These are phyloP conservation scores for Heterotis niloticus DNA, from an alignment of 2,113 vertebrate genomes.

Conservation along the genomic window DNA sequence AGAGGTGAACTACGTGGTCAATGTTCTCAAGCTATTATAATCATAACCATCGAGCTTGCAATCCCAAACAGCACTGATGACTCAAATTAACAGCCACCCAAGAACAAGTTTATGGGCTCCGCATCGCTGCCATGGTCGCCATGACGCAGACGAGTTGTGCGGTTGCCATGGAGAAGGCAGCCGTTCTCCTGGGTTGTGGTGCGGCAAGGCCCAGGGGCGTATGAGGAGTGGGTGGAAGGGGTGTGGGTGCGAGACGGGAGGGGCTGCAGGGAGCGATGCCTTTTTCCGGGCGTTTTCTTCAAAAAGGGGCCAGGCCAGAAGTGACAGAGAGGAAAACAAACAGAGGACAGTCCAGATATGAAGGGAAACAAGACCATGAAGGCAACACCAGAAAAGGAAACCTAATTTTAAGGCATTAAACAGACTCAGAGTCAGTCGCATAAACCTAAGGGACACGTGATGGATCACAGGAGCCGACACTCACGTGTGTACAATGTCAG, in stretches of 20 bases:
- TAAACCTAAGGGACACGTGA: not conserved
- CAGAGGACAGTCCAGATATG: not conserved
- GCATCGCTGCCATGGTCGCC: not conserved
- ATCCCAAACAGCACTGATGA: not conserved
- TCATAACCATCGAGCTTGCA: not conserved
- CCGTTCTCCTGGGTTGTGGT: not conserved
- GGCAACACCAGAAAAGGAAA: not conserved
- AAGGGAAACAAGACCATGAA: not conserved
- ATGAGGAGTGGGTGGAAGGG: not conserved
- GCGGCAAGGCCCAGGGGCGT: not conserved
- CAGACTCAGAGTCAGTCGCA: not conserved
- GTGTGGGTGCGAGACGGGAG: not conserved
- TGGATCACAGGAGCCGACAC: not conserved
- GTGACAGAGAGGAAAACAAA: not conserved
- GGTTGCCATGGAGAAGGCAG: slow-evolving; percentile 23
- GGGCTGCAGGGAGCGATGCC: not conserved
- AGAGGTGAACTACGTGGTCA: not conserved
- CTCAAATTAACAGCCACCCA: not conserved
- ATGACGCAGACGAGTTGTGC: slow-evolving; percentile 5
- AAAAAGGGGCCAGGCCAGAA: not conserved
- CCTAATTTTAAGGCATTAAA: not conserved
- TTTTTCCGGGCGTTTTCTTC: not conserved
- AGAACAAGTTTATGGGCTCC: slow-evolving; percentile 10
- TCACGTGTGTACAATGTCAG: not conserved
- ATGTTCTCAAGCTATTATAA: not conserved